Evolutionary conservation across 2,888 invertebrate species (phyloP).

Genomic region (Tubulanus polymorphus): DNA sequence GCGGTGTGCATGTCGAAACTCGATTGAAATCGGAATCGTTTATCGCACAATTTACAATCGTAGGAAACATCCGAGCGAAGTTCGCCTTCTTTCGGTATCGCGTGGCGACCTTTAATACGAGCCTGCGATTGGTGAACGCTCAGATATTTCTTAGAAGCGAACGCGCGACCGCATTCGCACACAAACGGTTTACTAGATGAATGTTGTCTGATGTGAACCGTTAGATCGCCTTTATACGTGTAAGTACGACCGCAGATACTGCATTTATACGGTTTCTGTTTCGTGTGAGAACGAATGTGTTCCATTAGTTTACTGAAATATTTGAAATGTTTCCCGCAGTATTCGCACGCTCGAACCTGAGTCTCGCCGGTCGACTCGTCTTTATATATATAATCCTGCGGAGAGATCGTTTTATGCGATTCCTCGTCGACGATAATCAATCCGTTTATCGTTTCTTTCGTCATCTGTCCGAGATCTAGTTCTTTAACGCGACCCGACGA

Average conservation of each 20-base stretch:
- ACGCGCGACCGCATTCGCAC: not conserved
- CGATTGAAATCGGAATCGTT: too few species aligned
- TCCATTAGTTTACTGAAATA: constrained; percentile 3
- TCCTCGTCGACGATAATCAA: not conserved
- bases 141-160: not conserved
- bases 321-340: constrained; percentile 2
- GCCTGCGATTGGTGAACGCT: constrained; percentile 2
- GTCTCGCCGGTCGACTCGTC: not conserved
- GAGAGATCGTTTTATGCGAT: not conserved
- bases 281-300: not conserved
- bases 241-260: not conserved
- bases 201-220: constrained; percentile 1
- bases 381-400: not conserved
- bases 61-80: too few species aligned
- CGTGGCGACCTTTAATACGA: not conserved
- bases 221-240: not conserved
- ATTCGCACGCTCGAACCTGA: not conserved
- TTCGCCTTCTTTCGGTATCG: not conserved
- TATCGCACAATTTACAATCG: too few species aligned
- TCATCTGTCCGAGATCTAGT: not conserved
- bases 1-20: too few species aligned
- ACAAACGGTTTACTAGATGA: not conserved
- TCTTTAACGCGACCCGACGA: too few species aligned
- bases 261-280: constrained; percentile 1
- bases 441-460: not conserved